Percentiles rank a stretch among this genome's conserved stretches.
Conservation (phyloP, 2,797 vertebrate genomes). For the Falco cherrug region DNA sequence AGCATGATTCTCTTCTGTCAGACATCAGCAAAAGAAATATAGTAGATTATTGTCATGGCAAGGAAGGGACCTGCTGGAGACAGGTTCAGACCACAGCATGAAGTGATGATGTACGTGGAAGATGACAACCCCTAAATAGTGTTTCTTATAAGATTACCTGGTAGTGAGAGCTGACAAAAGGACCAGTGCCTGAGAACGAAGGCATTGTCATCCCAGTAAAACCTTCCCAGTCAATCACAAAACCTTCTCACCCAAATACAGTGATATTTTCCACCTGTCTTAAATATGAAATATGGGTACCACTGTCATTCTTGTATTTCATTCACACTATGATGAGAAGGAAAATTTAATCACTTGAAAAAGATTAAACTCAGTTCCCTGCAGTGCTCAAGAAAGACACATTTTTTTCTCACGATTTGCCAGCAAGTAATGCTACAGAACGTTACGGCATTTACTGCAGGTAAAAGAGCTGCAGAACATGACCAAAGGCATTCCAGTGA, state of each 20-base stretch:
- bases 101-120: not conserved
- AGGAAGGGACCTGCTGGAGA: not conserved
- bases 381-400: not conserved
- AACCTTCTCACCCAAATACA: not conserved
- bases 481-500: not conserved
- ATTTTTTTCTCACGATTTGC: not conserved
- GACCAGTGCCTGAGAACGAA: not conserved
- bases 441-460: not conserved
- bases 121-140: not conserved
- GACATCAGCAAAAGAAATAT: not conserved
- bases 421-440: not conserved
- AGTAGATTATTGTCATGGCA: not conserved
- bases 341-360: not conserved
- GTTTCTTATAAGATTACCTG: not conserved
- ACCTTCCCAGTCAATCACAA: not conserved
- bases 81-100: not conserved
- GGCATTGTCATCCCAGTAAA: not conserved
- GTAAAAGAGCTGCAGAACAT: not conserved
- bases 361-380: not conserved
- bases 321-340: not conserved
- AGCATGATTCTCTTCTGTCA: not conserved
- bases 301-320: not conserved
- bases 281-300: not conserved
- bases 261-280: not conserved
- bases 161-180: not conserved